These are phyloP conservation scores for Chironomus striatipennis DNA, from an alignment of 1,140 invertebrate genomes.

Conservation along the genomic window DNA sequence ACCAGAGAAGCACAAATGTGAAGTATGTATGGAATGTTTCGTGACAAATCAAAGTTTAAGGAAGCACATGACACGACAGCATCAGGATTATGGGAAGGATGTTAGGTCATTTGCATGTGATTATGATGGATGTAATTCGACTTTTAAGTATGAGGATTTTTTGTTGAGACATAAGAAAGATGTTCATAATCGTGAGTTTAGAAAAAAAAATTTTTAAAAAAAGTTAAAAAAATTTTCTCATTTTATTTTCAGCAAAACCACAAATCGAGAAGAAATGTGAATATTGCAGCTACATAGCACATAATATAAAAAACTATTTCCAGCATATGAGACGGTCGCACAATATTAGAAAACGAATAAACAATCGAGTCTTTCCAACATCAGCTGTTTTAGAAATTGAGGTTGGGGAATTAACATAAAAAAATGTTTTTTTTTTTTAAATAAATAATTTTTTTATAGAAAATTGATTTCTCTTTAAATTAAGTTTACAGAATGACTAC, in stretches of 20 bases:
- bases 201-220: too few species aligned
- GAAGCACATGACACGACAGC: not conserved
- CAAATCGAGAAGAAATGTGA: not conserved
- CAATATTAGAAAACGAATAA: not conserved
- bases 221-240: not conserved
- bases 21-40: not conserved
- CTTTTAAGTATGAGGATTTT: not conserved
- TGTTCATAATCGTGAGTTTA: not conserved
- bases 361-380: not conserved
- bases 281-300: not conserved
- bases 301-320: not conserved
- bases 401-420: not conserved
- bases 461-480: too few species aligned
- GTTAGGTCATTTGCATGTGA: not conserved
- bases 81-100: not conserved
- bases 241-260: not conserved
- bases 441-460: too few species aligned
- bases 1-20: not conserved
- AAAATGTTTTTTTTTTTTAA: not conserved
- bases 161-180: not conserved
- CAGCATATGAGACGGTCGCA: not conserved
- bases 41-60: not conserved
- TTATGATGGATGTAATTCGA: conserved; percentile 2
- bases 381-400: not conserved
- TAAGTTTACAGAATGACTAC: too few species aligned